A percentile compares a stretch with the other conserved stretches of the same genome.
Evolutionary conservation across 2,113 vertebrate genomes (phyloP).

Genomic region (Tragulus kanchil): DNA sequence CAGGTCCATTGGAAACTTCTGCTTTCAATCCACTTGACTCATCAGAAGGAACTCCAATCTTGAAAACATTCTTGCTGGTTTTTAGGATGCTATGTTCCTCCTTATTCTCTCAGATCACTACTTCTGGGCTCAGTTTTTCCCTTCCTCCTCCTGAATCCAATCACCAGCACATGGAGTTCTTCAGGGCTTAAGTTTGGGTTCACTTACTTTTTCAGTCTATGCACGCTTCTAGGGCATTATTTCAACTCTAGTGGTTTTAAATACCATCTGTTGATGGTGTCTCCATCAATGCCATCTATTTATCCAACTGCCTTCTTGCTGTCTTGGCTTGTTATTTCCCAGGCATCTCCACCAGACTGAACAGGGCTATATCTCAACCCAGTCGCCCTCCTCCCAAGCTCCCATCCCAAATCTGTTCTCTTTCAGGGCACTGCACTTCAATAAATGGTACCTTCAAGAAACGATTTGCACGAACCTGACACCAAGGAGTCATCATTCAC

Average conservation of each 20-base stretch:
- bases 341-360: background rate
- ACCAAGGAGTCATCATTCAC: background rate
- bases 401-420: background rate
- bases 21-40: background rate
- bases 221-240: background rate
- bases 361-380: background rate
- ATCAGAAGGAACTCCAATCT: background rate
- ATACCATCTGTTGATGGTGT: fast-evolving
- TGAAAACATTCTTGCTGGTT: background rate
- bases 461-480: background rate
- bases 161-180: background rate
- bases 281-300: background rate
- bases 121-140: background rate
- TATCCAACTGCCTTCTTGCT: background rate
- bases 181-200: background rate
- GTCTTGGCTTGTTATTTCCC: background rate
- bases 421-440: background rate
- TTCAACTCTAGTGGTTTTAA: background rate
- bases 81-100: background rate
- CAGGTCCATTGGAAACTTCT: background rate
- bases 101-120: background rate
- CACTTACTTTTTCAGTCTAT: background rate
- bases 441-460: background rate
- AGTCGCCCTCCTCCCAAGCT: background rate
- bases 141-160: background rate